Evolutionary conservation across 2,888 invertebrate species (phyloP).

Genomic region (Ennomos quercinarius): DNA sequence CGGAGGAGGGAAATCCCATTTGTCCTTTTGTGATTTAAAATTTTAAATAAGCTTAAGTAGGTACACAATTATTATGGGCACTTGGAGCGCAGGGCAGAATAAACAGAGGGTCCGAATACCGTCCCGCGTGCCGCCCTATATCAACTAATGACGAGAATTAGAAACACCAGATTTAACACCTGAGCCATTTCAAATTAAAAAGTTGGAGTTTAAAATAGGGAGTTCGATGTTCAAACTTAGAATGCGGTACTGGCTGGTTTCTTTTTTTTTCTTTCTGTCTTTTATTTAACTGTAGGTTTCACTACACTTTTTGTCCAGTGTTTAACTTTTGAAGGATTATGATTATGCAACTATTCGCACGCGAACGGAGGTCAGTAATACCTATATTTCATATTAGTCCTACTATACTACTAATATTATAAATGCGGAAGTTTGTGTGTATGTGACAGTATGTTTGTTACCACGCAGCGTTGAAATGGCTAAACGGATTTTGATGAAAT

Average conservation of each 20-base stretch:
- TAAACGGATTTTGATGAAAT: too few species aligned
- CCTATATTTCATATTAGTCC: too few species aligned
- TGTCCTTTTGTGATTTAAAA: slow-evolving; percentile 44
- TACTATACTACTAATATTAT: too few species aligned
- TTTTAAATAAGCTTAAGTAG: slow-evolving; percentile 66
- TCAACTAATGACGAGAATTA: slow-evolving; percentile 73
- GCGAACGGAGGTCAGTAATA: too few species aligned
- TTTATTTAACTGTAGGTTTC: too few species aligned
- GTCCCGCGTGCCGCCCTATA: slow-evolving; percentile 56
- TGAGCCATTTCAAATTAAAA: slow-evolving; percentile 58
- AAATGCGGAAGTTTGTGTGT: too few species aligned
- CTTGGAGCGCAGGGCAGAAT: slow-evolving; percentile 59
- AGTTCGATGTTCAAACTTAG: slow-evolving; percentile 23
- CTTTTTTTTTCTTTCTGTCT: slow-evolving; percentile 6
- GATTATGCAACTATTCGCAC: too few species aligned
- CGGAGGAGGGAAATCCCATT: slow-evolving; percentile 40
- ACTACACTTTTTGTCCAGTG: neutral
- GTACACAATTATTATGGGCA: slow-evolving; percentile 64
- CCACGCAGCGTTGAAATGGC: too few species aligned
- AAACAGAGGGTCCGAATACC: slow-evolving; percentile 65
- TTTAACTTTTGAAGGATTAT: neutral
- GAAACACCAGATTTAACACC: slow-evolving; percentile 66
- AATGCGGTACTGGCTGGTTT: slow-evolving; percentile 1
- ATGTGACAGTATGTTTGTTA: too few species aligned
- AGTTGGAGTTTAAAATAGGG: slow-evolving; percentile 30